phyloP scores from a whole-genome alignment of 2,888 invertebrate genomes.

The Ischnus inquisitorius region DNA sequence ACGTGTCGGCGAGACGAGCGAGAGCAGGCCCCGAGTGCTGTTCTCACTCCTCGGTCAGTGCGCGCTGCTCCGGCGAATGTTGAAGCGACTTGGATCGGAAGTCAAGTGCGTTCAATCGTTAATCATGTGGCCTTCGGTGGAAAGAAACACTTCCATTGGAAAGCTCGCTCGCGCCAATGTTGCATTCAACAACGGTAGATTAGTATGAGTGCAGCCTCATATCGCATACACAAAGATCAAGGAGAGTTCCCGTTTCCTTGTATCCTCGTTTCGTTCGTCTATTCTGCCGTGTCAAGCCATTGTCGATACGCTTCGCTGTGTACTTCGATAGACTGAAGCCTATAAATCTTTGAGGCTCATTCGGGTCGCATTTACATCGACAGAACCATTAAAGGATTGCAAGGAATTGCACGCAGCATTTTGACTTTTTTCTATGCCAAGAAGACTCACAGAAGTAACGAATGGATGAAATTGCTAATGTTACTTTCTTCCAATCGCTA shows the following conservation, averaged over 20 bases:
- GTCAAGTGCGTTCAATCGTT: conserved; percentile 85
- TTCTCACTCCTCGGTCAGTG: conserved; percentile 62
- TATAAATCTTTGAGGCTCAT: conserved; percentile 83
- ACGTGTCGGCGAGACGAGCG: conserved; percentile 67
- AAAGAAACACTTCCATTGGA: conserved; percentile 80
- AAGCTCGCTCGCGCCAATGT: conserved; percentile 72
- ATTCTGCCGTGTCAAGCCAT: conserved; percentile 78
- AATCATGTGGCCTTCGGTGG: conserved; percentile 80
- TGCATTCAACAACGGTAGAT: conserved; percentile 56
- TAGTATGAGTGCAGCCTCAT: conserved; percentile 6
- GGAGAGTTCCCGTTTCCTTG: conserved; percentile 38
- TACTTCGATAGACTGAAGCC: conserved; percentile 78
- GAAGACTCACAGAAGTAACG: no score
- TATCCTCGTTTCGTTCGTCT: conserved; percentile 28
- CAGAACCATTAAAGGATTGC: conserved; percentile 66
- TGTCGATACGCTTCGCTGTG: conserved; percentile 79
- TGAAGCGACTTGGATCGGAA: conserved; percentile 82
- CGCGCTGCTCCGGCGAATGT: conserved; percentile 73
- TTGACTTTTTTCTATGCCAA: neutral
- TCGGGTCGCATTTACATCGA: conserved; percentile 67
- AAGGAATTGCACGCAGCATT: neutral
- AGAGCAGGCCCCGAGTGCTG: conserved; percentile 60
- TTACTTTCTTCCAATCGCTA: no score
- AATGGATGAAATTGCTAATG: no score
- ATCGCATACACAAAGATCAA: conserved; percentile 12